A percentile compares a stretch with the other conserved stretches of the same genome.
These are phyloP conservation scores for Pollenia angustigena DNA, from an alignment of 2,888 invertebrate species.

Conservation along the genomic window DNA sequence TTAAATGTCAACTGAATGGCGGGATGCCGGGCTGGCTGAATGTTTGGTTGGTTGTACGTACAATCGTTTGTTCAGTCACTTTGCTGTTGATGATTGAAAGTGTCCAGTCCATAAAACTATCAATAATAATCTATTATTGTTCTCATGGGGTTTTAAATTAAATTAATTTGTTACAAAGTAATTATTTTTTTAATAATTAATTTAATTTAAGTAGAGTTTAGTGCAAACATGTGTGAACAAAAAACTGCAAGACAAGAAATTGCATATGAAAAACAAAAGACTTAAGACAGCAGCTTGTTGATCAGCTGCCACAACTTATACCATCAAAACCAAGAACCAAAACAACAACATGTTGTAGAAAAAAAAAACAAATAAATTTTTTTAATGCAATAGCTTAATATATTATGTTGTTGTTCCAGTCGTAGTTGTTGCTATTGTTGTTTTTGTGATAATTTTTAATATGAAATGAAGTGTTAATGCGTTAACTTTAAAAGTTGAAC, in stretches of 20 bases:
- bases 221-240: not conserved
- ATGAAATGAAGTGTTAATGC: slow-evolving; percentile 70
- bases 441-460: slow-evolving; percentile 18
- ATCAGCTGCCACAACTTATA: not conserved
- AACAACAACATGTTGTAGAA: not conserved
- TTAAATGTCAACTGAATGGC: slow-evolving; percentile 25
- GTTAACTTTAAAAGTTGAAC: slow-evolving; percentile 62
- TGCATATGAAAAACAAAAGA: slow-evolving; percentile 56
- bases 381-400: not conserved
- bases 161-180: slow-evolving; percentile 64
- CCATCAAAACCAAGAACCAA: not conserved
- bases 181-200: slow-evolving; percentile 49
- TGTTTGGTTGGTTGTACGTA: not conserved
- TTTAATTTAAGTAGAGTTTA: slow-evolving; percentile 44
- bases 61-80: not conserved
- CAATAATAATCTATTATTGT: slow-evolving; percentile 49
- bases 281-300: slow-evolving; percentile 65
- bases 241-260: not conserved
- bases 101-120: slow-evolving; percentile 15
- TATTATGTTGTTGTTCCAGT: not conserved
- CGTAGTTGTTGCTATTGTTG: slow-evolving; percentile 7
- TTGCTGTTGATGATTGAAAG: slow-evolving; percentile 7
- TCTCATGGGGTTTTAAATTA: slow-evolving; percentile 62
- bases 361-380: slow-evolving; percentile 6
- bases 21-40: not conserved